Percentiles rank a stretch among this genome's conserved stretches.
These are phyloP conservation scores for Hippoglossus hippoglossus DNA, from an alignment of 2,797 vertebrate species.

Conservation along the genomic window DNA sequence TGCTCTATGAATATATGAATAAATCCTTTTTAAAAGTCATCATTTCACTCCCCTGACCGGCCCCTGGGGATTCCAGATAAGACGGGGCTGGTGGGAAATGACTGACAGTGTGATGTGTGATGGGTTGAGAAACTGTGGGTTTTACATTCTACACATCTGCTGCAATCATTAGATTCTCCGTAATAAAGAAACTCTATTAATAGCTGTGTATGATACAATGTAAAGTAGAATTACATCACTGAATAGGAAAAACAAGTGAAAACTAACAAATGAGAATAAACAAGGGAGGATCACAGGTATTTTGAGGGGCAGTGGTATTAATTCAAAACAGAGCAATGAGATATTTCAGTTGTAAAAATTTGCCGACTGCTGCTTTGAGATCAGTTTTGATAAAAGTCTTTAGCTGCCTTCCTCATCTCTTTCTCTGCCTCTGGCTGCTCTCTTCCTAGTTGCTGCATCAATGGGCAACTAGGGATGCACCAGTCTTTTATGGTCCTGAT, in stretches of 20 bases:
- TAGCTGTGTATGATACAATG: neutral
- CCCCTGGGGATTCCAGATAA: constrained; percentile 58
- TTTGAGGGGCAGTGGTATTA: neutral
- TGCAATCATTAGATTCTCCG: neutral
- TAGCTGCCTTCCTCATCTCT: neutral
- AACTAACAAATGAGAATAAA: neutral
- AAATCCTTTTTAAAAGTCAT: constrained; percentile 65
- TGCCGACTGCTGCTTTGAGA: neutral
- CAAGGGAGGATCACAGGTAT: neutral
- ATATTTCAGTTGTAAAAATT: constrained; percentile 9
- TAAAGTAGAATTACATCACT: neutral
- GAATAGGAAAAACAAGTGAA: neutral
- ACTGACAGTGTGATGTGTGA: constrained; percentile 49
- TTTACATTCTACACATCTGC: constrained; percentile 15
- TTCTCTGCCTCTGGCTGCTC: neutral
- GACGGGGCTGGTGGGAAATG: constrained; percentile 25
- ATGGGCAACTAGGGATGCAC: neutral
- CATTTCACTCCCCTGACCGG: constrained; percentile 49
- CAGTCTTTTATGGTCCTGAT: too few relatives aligned
- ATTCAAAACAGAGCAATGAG: neutral
- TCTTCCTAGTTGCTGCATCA: neutral
- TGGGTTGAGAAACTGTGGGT: constrained; percentile 14
- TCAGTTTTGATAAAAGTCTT: neutral
- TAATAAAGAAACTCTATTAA: constrained; percentile 19
- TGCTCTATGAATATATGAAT: constrained; percentile 78